Evolutionary conservation across 2,797 vertebrate genomes (phyloP).

Genomic region (Gymnothorax reevesii): DNA sequence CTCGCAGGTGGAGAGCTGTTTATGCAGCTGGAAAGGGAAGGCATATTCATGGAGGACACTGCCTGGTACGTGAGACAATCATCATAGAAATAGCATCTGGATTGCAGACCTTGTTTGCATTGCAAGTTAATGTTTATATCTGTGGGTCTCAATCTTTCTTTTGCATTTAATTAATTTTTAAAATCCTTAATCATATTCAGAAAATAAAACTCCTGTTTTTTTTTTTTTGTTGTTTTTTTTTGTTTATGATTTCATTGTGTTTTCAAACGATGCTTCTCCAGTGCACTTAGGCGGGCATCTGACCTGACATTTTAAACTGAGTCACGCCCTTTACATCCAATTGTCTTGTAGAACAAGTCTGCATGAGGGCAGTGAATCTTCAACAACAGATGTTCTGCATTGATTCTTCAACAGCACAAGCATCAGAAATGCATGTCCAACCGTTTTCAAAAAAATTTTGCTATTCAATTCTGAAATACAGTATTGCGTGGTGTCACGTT

Average conservation of each 20-base stretch:
- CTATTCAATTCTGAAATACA: conserved; percentile 20
- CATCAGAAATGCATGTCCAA: conserved; percentile 29
- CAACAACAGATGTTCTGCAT: conserved; percentile 19
- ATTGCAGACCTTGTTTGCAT: background rate
- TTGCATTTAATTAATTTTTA: background rate
- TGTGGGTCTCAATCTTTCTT: background rate
- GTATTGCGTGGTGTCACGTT: conserved; percentile 14
- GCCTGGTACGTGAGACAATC: conserved; percentile 82
- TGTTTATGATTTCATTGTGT: background rate
- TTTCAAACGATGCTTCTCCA: background rate
- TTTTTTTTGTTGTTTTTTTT: background rate
- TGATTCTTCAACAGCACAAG: conserved; percentile 33
- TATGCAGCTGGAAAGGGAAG: conserved; percentile 99
- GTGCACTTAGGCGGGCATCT: background rate
- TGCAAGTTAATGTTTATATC: background rate
- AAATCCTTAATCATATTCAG: background rate
- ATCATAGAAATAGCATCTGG: background rate
- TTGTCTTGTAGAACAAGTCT: conserved; percentile 47
- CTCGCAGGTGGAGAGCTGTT: conserved; percentile 94
- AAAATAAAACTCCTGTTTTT: background rate
- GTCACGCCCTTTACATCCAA: conserved; percentile 11
- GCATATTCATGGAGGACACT: conserved; percentile 99
- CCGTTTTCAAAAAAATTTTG: background rate
- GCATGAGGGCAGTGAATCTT: conserved; percentile 40
- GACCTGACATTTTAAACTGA: background rate